phyloP scores from a whole-genome alignment of 2,113 vertebrate species.

The Malurus elegans region DNA sequence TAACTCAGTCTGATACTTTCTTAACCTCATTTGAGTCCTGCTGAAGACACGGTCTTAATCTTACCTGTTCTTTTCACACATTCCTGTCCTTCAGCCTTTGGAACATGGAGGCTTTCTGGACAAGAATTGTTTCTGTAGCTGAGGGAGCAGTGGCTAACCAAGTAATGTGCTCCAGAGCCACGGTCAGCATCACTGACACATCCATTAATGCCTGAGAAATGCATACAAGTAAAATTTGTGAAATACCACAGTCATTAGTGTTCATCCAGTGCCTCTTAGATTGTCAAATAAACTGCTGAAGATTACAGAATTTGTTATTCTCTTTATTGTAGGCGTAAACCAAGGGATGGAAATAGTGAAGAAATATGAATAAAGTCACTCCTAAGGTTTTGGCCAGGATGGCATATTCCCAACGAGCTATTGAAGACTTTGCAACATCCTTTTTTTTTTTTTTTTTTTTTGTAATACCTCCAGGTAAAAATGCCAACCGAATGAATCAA shows the following conservation, averaged over 20 bases:
- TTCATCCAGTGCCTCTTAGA: neutral
- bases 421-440: neutral
- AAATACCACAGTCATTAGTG: neutral
- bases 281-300: neutral
- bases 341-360: neutral
- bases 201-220: neutral
- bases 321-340: neutral
- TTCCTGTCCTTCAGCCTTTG: neutral
- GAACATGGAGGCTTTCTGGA: neutral
- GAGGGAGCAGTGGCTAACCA: neutral
- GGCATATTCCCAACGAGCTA: neutral
- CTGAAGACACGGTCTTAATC: neutral
- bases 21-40: neutral
- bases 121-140: neutral
- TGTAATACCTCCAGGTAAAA: neutral
- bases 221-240: neutral
- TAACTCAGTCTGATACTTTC: neutral
- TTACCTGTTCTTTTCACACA: neutral
- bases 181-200: neutral
- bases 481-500: neutral
- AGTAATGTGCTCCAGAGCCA: neutral
- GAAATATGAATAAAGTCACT: neutral
- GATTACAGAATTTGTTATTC: neutral
- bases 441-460: neutral
- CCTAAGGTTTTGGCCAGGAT: neutral